A percentile compares a stretch with the other conserved stretches of the same genome.
These are phyloP conservation scores for Hiodon alosoides DNA, from an alignment of 2,113 vertebrate genomes.

Conservation along the genomic window DNA sequence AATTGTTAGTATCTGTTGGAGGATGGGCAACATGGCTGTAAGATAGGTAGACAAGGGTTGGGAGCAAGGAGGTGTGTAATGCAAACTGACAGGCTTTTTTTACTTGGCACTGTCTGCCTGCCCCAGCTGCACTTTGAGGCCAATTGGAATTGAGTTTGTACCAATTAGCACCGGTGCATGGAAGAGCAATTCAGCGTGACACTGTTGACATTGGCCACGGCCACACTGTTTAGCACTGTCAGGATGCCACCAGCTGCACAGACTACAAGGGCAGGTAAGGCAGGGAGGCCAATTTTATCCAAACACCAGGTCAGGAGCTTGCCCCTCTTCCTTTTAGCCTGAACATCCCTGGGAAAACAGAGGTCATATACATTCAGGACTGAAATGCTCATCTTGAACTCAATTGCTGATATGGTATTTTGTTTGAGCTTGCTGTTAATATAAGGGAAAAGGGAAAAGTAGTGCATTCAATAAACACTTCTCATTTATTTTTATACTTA, in stretches of 20 bases:
- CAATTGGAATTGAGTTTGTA: slow-evolving; percentile 45
- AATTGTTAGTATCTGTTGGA: slow-evolving; percentile 1
- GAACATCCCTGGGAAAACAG: background rate
- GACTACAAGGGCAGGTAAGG: slow-evolving; percentile 1
- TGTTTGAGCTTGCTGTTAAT: background rate
- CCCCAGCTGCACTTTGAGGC: slow-evolving; percentile 52
- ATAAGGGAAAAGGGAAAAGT: background rate
- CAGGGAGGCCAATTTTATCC: slow-evolving; percentile 12
- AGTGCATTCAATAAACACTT: too few species aligned
- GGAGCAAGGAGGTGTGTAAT: slow-evolving; percentile 49
- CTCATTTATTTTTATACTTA: too few species aligned
- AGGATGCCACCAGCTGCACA: slow-evolving; percentile 43
- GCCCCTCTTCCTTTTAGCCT: background rate
- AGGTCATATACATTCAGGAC: background rate
- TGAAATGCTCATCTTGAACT: background rate
- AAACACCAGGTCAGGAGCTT: background rate
- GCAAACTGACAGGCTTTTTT: slow-evolving; percentile 70
- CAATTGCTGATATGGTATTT: background rate
- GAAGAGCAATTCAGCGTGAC: slow-evolving; percentile 47
- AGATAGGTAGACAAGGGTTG: slow-evolving; percentile 4
- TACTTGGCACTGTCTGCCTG: slow-evolving; percentile 65
- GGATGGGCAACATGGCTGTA: slow-evolving; percentile 15
- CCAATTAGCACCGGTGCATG: slow-evolving; percentile 54
- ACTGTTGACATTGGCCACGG: slow-evolving; percentile 55
- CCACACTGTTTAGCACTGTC: slow-evolving; percentile 40